Percentiles rank a stretch among this genome's conserved stretches.
Conservation (phyloP, 1,140 invertebrate species). For the Alviniconcha marisindica region DNA sequence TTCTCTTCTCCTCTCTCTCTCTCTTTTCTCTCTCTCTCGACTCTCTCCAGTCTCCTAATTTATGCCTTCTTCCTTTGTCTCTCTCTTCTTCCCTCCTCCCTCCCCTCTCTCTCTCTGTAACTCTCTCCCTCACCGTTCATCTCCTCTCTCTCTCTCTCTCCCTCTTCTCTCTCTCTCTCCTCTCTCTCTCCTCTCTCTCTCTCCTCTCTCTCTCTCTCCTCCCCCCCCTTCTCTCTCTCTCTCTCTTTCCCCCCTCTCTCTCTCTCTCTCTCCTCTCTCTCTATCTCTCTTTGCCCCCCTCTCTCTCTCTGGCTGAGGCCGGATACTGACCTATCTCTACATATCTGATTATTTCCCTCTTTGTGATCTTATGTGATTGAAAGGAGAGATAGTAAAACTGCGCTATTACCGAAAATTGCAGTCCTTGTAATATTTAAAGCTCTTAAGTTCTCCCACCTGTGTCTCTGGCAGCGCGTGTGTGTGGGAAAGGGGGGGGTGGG, state of each 20-base stretch:
- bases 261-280: slow-evolving; percentile 26
- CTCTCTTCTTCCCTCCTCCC: not conserved
- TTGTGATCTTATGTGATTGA: too few relatives aligned
- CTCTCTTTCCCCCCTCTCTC: slow-evolving; percentile 4
- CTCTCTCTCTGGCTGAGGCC: not conserved
- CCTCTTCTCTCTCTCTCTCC: not conserved
- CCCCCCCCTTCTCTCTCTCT: not conserved
- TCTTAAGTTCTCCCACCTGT: too few relatives aligned
- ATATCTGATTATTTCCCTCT: too few relatives aligned
- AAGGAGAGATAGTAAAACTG: too few relatives aligned
- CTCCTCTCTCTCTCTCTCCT: not conserved
- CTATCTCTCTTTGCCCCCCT: not conserved
- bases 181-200: not conserved
- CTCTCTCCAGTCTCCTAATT: too few relatives aligned
- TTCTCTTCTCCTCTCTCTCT: too few relatives aligned
- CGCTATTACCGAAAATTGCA: too few relatives aligned
- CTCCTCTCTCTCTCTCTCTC: not conserved
- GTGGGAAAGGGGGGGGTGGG: too few relatives aligned
- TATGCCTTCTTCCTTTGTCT: not conserved
- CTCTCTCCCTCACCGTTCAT: not conserved
- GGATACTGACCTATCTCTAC: too few relatives aligned
- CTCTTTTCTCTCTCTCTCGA: too few relatives aligned
- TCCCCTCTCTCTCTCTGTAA: not conserved
- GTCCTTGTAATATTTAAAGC: too few relatives aligned
- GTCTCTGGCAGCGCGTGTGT: too few relatives aligned